Evolutionary conservation across 1,140 invertebrate genomes (phyloP).

Genomic region (Andricus grossulariae): DNA sequence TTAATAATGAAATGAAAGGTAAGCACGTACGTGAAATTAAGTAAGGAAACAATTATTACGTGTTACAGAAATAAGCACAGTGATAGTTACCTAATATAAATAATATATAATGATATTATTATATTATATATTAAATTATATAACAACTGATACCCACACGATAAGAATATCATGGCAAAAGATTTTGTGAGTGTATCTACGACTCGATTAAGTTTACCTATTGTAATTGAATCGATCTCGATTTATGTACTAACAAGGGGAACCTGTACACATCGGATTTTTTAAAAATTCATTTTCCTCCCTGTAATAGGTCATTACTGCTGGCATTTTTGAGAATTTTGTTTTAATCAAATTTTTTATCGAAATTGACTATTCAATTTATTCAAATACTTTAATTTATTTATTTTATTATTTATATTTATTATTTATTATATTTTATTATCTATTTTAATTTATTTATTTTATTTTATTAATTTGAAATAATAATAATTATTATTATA

Average conservation of each 20-base stretch:
- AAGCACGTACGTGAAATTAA: constrained; percentile 33
- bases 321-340: too few species aligned
- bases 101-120: constrained; percentile 53
- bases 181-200: constrained; percentile 65
- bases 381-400: too few species aligned
- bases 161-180: constrained; percentile 61
- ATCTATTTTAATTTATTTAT: too few species aligned
- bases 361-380: too few species aligned
- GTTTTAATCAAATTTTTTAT: too few species aligned
- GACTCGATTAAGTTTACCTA: constrained; percentile 55
- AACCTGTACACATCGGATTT: too few species aligned
- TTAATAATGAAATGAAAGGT: constrained; percentile 33
- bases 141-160: constrained; percentile 56
- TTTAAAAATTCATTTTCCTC: too few species aligned
- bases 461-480: too few species aligned
- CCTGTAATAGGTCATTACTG: too few species aligned
- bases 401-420: too few species aligned
- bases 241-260: constrained; percentile 40
- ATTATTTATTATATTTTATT: too few species aligned
- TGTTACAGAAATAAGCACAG: constrained; percentile 63
- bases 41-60: constrained; percentile 57
- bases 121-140: constrained; percentile 49
- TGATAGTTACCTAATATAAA: constrained; percentile 63
- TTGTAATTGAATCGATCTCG: constrained; percentile 45
- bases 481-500: too few species aligned